Conservation (phyloP, 2,888 invertebrate species). For the Mythimna albipuncta region DNA sequence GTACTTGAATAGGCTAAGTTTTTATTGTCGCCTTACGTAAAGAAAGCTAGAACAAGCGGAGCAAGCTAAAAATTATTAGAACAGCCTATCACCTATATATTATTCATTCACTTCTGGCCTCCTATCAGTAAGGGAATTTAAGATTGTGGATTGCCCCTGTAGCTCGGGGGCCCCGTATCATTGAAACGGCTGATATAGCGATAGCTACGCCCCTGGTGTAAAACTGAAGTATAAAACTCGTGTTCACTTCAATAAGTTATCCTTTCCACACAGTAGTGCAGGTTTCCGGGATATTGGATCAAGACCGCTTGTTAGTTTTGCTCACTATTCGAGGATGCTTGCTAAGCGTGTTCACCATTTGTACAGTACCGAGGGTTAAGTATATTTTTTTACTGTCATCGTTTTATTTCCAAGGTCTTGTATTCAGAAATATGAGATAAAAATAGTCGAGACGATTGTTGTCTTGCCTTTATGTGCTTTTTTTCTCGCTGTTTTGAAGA, state of each 20-base stretch:
- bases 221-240: constrained; percentile 48
- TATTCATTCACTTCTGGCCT: too few species aligned
- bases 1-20: too few species aligned
- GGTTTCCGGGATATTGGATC: constrained; percentile 56
- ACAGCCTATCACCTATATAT: too few species aligned
- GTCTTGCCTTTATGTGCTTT: not conserved
- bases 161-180: too few species aligned
- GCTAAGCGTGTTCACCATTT: constrained; percentile 23
- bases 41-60: too few species aligned
- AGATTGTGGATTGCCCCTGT: too few species aligned
- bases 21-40: too few species aligned
- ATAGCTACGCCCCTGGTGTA: constrained; percentile 7
- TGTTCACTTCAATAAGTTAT: constrained; percentile 57
- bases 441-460: constrained; percentile 1
- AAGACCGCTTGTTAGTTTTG: constrained; percentile 59
- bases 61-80: too few species aligned
- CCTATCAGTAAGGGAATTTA: too few species aligned
- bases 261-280: constrained; percentile 43
- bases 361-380: constrained; percentile 3
- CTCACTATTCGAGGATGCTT: constrained; percentile 50
- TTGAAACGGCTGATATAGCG: too few species aligned
- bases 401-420: constrained; percentile 27
- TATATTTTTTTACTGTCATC: constrained; percentile 23
- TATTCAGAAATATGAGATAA: constrained; percentile 2
- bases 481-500: not conserved